Percentiles rank a stretch among this genome's conserved stretches.
phyloP scores from a whole-genome alignment of 1,140 invertebrate genomes.

The Lucilia cuprina region DNA sequence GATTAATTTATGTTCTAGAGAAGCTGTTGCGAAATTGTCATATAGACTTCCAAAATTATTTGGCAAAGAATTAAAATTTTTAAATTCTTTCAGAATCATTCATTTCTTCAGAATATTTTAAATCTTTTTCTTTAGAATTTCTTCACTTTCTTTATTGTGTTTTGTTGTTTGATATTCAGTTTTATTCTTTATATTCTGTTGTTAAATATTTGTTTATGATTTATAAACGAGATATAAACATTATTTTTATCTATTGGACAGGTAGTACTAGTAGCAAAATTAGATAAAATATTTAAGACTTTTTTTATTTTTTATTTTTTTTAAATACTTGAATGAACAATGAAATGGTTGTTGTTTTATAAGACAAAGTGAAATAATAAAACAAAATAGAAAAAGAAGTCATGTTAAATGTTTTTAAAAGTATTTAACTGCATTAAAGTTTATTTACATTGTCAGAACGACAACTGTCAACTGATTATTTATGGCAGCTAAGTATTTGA shows the following conservation, averaged over 20 bases:
- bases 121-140: background rate
- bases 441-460: constrained; percentile 11
- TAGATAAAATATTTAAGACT: background rate
- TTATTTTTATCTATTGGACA: background rate
- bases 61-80: too few species aligned
- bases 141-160: background rate
- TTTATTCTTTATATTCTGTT: background rate
- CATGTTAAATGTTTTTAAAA: background rate
- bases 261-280: constrained; percentile 4
- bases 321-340: background rate
- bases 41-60: background rate
- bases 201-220: background rate
- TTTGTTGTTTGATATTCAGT: background rate
- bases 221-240: background rate
- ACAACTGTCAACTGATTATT: background rate
- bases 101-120: background rate
- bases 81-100: background rate
- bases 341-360: background rate
- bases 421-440: constrained; percentile 1
- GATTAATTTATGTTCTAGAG: too few species aligned
- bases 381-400: too few species aligned
- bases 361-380: background rate
- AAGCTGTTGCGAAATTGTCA: background rate
- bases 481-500: background rate
- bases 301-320: background rate